Base-by-base conservation (phyloP, 2,888 invertebrate species). In the Zaprionus bogoriensis region DNA sequence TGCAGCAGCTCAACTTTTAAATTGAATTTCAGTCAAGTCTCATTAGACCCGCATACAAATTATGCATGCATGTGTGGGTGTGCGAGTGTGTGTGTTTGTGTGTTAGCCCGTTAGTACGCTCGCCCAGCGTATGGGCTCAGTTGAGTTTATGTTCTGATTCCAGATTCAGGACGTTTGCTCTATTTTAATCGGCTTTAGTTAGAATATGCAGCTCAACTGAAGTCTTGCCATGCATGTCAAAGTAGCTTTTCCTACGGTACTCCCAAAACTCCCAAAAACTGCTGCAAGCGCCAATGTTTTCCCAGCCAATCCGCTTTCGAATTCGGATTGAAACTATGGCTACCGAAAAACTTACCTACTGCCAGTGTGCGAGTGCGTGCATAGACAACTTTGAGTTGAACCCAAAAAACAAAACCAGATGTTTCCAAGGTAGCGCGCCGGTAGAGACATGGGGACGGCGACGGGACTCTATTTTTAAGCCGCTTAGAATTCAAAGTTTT, bases 401-500 rank as follows among this genome's bases (percentile, higher is more conserved):
- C n/a, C 17, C 14, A 1, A 36, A 36, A 17, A 36, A 36, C 32
- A 36, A 36, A 38, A 12, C 10, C 27, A 36, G 22, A 12, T 12
- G 32, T 14, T 36, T 14, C 17, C 32, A 36, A 12, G 28, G 27
- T 52, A 45, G 25, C 25, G 20, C 32, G 50, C 32, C n/a, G n/a
- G n/a, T n/a, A 12, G 4, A 14, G 9, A 2, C 14, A 25, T 6
- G 25, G 45, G 12, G 23, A 14, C 9, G 36, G 20, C 19, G 9
- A 4, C 19, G 19, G 50, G 6, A n/a, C n/a, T n/a, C n/a, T 41
- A 63, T 38, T 45, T 61, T 48, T 76, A 79, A 79, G 82, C 79
- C 57, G 79, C 82, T 82, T 82, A 82, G 65, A 71, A 67, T 78
- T 65, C 55, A 68, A 74, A 76, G 68, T 68, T 65, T 48, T 62